A percentile compares a stretch with the other conserved stretches of the same genome.
These are phyloP conservation scores for Chloebia gouldiae DNA, from an alignment of 2,113 vertebrate species.

Conservation along the genomic window DNA sequence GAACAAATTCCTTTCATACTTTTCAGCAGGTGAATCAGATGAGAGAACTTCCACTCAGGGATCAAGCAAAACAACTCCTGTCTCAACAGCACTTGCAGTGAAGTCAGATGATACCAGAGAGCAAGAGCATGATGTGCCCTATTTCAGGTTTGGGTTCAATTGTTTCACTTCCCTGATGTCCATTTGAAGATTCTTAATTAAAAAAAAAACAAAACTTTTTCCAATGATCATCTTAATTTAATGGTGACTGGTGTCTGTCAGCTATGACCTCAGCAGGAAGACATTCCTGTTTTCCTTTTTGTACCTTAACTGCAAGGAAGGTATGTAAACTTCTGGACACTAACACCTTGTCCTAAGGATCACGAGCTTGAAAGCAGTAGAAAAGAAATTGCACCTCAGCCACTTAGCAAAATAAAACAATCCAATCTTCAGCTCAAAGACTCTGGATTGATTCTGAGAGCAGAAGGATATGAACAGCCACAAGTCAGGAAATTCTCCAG, in stretches of 20 bases:
- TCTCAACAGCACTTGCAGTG: not conserved
- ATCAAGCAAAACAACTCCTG: not conserved
- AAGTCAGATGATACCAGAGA: not conserved
- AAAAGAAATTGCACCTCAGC: not conserved
- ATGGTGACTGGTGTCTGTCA: not conserved
- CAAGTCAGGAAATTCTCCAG: not conserved
- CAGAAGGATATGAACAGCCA: not conserved
- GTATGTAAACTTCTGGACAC: not conserved
- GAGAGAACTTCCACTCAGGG: not conserved
- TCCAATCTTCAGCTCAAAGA: not conserved
- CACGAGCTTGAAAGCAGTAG: not conserved
- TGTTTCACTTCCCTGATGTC: not conserved
- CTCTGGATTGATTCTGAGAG: not conserved
- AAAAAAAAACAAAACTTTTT: rapidly evolving
- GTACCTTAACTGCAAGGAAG: not conserved
- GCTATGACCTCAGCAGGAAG: not conserved
- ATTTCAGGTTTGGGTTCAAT: constrained; percentile 73
- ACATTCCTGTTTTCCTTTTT: not conserved
- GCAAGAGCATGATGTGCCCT: constrained; percentile 67
- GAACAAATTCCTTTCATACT: not conserved
- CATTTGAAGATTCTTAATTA: not conserved
- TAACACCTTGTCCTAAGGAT: not conserved
- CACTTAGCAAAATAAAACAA: not conserved
- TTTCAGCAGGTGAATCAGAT: constrained; percentile 33
- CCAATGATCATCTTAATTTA: not conserved